phyloP scores from a whole-genome alignment of 1,140 invertebrate species.

The Zaprionus lachaisei region DNA sequence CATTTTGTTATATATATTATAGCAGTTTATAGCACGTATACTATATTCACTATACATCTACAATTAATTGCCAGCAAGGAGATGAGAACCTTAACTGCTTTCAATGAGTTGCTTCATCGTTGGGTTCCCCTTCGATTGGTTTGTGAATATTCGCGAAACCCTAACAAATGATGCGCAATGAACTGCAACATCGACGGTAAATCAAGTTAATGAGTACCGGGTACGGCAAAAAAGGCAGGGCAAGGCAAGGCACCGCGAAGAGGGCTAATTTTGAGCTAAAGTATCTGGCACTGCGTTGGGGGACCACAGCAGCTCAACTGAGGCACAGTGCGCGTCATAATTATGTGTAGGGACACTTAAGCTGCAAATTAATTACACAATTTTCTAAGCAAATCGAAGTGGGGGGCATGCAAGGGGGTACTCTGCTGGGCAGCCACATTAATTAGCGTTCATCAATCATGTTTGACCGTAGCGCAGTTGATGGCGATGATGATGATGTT shows the following conservation, averaged over 20 bases:
- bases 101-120: too few relatives aligned
- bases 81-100: background rate
- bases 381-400: constrained; percentile 47
- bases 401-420: background rate
- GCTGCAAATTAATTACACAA: constrained; percentile 79
- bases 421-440: constrained; percentile 57
- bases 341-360: constrained; percentile 66
- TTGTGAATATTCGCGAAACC: background rate
- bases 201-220: constrained; percentile 12
- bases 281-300: background rate
- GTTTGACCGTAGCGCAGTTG: constrained; percentile 65
- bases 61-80: background rate
- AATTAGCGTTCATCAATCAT: constrained; percentile 83
- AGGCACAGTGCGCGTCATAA: constrained; percentile 52
- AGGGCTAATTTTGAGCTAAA: background rate
- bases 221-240: background rate
- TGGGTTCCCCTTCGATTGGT: background rate
- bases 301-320: too few relatives aligned
- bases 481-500: constrained; percentile 9
- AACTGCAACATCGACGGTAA: background rate
- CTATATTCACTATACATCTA: background rate
- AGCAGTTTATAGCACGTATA: background rate
- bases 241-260: background rate
- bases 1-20: background rate
- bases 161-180: constrained; percentile 14